Evolutionary conservation across 2,113 vertebrate genomes (phyloP).

Genomic region (Pollimyrus isidori): DNA sequence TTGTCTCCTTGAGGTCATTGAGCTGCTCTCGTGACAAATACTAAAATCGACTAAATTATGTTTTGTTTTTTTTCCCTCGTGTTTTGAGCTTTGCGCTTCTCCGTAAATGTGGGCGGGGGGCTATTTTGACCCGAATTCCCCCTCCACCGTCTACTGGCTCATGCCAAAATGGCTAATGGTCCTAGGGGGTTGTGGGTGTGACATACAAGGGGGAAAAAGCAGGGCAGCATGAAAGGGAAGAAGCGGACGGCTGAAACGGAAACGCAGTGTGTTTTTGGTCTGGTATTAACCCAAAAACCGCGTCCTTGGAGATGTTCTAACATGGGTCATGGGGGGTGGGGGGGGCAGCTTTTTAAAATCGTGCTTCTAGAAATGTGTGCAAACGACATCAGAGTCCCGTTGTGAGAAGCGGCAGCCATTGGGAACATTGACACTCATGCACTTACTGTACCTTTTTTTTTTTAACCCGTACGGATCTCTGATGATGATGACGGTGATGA

Average conservation of each 20-base stretch:
- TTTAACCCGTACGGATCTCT: not conserved
- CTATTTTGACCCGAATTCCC: not conserved
- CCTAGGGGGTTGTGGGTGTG: not conserved
- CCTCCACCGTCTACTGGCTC: not conserved
- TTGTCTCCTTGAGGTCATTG: not conserved
- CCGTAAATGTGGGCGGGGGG: not conserved
- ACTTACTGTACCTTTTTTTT: constrained; percentile 13
- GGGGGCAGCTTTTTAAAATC: not conserved
- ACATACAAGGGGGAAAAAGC: not conserved
- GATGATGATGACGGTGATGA: not conserved
- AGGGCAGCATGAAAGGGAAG: not conserved
- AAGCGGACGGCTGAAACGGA: not conserved
- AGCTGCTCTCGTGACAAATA: not conserved
- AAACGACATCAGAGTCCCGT: not conserved
- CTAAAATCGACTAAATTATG: not conserved
- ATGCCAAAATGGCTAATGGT: not conserved
- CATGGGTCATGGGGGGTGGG: not conserved
- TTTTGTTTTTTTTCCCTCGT: too few species aligned
- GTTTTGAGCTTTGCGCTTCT: not conserved
- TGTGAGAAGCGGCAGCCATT: not conserved
- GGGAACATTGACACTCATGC: not conserved
- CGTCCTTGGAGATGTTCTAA: not conserved
- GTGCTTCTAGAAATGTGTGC: not conserved
- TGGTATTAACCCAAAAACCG: not conserved
- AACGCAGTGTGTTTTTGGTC: not conserved